These are phyloP conservation scores for Troglohyphantes excavatus DNA, from an alignment of 2,888 invertebrate genomes.

Conservation along the genomic window DNA sequence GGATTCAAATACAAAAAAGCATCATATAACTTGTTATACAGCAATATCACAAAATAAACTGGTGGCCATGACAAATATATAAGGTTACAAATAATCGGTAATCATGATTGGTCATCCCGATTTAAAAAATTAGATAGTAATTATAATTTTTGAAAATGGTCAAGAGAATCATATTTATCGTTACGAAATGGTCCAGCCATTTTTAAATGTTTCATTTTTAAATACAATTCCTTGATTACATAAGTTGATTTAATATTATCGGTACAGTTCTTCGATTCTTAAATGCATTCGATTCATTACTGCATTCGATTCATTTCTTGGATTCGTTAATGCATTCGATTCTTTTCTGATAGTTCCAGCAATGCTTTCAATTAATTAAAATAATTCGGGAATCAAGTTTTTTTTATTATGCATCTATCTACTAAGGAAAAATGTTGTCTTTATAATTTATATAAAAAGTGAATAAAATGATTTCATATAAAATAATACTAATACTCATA, in stretches of 20 bases:
- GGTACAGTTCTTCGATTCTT: not conserved
- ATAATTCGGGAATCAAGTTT: no score
- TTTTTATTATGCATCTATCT: no score
- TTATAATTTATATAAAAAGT: no score
- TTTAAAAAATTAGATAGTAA: not conserved
- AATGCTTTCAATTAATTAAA: no score
- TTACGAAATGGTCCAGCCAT: conserved; percentile 59
- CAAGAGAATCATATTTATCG: not conserved
- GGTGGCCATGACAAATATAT: conserved; percentile 54
- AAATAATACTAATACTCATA: no score
- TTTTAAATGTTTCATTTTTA: no score
- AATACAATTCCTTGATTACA: conserved; percentile 3
- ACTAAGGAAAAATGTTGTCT: no score
- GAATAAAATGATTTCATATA: no score
- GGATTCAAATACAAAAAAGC: conserved; percentile 30
- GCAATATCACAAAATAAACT: conserved; percentile 76
- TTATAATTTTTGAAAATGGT: not conserved
- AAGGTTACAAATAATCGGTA: conserved; percentile 7
- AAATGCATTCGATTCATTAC: not conserved
- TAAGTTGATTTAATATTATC: no score
- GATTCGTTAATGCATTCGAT: no score
- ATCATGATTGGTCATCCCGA: not conserved
- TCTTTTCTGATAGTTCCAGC: no score
- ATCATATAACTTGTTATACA: conserved; percentile 29
- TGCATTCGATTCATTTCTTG: no score